Conservation (phyloP, 2,888 invertebrate genomes). For the Oscheius myriophilus region DNA sequence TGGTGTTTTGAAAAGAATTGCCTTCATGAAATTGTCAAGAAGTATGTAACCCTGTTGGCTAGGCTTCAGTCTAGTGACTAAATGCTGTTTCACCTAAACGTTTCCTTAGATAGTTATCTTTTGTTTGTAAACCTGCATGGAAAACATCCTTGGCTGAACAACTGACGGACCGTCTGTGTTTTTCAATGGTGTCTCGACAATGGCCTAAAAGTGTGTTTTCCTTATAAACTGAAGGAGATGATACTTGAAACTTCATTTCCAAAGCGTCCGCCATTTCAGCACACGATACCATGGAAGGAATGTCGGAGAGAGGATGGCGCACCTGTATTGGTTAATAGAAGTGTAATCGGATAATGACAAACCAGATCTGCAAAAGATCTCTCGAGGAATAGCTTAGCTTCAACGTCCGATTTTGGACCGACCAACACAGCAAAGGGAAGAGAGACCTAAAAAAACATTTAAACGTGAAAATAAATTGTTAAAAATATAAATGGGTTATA, state of each 20-base stretch:
- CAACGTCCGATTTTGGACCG: conserved; percentile 69
- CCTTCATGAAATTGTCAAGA: conserved; percentile 66
- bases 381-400: conserved; percentile 68
- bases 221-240: background rate
- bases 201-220: conserved; percentile 44
- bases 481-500: no score
- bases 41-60: conserved; percentile 57
- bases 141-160: conserved; percentile 63
- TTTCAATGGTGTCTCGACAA: conserved; percentile 69
- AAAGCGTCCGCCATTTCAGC: conserved; percentile 67
- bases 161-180: conserved; percentile 65
- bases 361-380: conserved; percentile 66
- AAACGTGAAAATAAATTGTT: background rate
- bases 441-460: conserved; percentile 62
- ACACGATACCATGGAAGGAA: conserved; percentile 59
- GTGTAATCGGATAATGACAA: no score
- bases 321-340: conserved; percentile 41
- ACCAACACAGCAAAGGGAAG: conserved; percentile 69
- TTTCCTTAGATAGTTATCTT: background rate
- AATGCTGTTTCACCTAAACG: conserved; percentile 59
- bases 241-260: conserved; percentile 69
- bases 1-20: conserved; percentile 30
- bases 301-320: conserved; percentile 66
- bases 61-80: conserved; percentile 63
- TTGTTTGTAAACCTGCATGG: conserved; percentile 42